A percentile compares a stretch with the other conserved stretches of the same genome.
Conservation (phyloP, 2,113 vertebrate genomes). For the Scatophagus argus region DNA sequence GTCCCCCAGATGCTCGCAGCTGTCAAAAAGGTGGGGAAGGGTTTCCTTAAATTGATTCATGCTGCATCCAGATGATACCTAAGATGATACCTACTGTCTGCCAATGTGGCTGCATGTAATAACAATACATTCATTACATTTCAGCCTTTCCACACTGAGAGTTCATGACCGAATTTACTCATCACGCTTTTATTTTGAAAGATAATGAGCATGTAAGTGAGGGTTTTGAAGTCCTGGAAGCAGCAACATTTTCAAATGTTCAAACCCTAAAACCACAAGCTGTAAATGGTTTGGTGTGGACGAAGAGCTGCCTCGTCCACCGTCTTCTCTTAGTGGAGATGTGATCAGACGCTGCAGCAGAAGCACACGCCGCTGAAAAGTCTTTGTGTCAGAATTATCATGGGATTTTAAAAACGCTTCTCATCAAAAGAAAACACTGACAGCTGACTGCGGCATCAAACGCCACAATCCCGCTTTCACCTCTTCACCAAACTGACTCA, state of each 20-base stretch:
- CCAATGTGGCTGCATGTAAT: neutral
- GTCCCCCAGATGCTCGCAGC: neutral
- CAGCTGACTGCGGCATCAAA: slow-evolving; percentile 34
- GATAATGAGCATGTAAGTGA: no score
- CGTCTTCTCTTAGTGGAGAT: neutral
- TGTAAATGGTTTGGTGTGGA: neutral
- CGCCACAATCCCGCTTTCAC: slow-evolving; percentile 27
- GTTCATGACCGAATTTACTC: neutral
- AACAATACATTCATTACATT: neutral
- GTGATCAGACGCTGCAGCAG: slow-evolving; percentile 23
- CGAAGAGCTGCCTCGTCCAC: neutral
- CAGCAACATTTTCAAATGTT: neutral
- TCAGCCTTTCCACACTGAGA: neutral
- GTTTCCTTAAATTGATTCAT: neutral
- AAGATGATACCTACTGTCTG: neutral
- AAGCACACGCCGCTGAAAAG: neutral
- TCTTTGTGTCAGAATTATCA: slow-evolving; percentile 8
- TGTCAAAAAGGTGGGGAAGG: neutral
- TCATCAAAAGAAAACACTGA: slow-evolving; percentile 30
- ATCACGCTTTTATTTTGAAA: neutral
- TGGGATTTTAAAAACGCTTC: neutral
- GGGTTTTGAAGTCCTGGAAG: neutral
- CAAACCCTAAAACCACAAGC: neutral
- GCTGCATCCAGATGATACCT: neutral
- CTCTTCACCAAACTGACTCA: slow-evolving; percentile 41